Evolutionary conservation across 2,113 vertebrate genomes (phyloP).

Genomic region (Dicrurus megarhynchus): DNA sequence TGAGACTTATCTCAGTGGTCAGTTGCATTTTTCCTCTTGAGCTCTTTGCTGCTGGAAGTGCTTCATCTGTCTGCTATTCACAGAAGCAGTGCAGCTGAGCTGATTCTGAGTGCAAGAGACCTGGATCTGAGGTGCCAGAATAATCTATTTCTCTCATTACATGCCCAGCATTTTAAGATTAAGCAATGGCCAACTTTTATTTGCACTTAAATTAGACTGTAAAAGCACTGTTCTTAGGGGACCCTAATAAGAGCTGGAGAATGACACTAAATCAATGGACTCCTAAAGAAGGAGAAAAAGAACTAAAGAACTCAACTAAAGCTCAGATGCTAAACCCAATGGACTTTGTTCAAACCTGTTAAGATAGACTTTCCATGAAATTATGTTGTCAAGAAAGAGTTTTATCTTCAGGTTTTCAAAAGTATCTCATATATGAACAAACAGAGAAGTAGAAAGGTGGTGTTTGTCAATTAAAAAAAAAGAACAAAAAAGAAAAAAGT

Average conservation of each 20-base stretch:
- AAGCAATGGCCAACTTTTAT: not conserved
- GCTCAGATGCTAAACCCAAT: not conserved
- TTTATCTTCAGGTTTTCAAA: not conserved
- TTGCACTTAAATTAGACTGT: slow-evolving; percentile 4
- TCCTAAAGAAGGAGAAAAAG: not conserved
- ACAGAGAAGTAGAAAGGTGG: not conserved
- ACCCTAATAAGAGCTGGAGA: not conserved
- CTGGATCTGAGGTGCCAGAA: not conserved
- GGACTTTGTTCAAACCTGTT: not conserved
- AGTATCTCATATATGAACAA: not conserved
- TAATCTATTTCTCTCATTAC: not conserved
- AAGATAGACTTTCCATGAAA: not conserved
- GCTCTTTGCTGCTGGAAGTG: not conserved
- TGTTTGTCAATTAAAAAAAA: not conserved
- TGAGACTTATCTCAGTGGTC: not conserved
- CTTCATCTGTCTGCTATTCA: slow-evolving; percentile 8
- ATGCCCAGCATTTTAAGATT: not conserved
- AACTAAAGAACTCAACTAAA: not conserved
- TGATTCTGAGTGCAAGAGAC: not conserved
- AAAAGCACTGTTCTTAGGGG: not conserved
- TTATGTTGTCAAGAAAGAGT: not conserved
- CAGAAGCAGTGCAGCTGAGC: not conserved
- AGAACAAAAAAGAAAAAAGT: too few relatives aligned
- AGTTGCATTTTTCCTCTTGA: not conserved
- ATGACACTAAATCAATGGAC: slow-evolving; percentile 11